These are phyloP conservation scores for Scatophagus argus DNA, from an alignment of 2,113 vertebrate genomes.

Conservation along the genomic window DNA sequence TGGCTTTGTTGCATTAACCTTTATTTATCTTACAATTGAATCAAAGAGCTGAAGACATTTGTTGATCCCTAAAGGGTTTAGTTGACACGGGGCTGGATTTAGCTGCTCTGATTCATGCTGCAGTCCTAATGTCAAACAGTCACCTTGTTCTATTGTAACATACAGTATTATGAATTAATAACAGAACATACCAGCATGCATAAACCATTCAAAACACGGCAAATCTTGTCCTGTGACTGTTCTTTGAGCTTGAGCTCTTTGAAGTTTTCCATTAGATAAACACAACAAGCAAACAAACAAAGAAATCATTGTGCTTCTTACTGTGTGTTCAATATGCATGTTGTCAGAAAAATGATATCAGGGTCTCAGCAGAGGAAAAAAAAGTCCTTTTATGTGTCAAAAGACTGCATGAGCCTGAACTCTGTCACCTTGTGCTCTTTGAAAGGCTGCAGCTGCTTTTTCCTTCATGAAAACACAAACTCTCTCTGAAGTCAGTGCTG, in stretches of 20 bases:
- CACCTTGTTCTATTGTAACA: constrained; percentile 4
- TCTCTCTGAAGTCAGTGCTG: neutral
- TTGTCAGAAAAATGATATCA: neutral
- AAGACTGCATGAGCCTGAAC: neutral
- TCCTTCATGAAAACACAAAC: constrained; percentile 9
- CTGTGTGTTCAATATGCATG: neutral
- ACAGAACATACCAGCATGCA: neutral
- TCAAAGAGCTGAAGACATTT: constrained; percentile 30
- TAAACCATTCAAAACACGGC: neutral
- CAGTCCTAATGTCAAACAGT: constrained; percentile 37
- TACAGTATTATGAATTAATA: neutral
- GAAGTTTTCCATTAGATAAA: neutral
- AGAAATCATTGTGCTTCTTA: neutral
- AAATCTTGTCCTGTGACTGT: neutral
- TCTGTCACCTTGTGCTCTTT: constrained; percentile 8
- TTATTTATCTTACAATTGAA: constrained; percentile 31
- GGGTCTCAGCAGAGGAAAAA: neutral
- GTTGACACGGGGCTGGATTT: constrained; percentile 27
- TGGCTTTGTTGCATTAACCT: constrained; percentile 41
- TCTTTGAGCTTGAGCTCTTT: neutral
- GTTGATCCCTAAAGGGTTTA: constrained; percentile 52
- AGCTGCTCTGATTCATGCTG: constrained; percentile 24
- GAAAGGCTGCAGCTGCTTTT: constrained; percentile 31
- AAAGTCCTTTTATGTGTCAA: constrained; percentile 7
- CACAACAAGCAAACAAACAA: neutral